A percentile compares a stretch with the other conserved stretches of the same genome.
phyloP scores from a whole-genome alignment of 2,888 invertebrate species.

The Lasioglossum figueresi region DNA sequence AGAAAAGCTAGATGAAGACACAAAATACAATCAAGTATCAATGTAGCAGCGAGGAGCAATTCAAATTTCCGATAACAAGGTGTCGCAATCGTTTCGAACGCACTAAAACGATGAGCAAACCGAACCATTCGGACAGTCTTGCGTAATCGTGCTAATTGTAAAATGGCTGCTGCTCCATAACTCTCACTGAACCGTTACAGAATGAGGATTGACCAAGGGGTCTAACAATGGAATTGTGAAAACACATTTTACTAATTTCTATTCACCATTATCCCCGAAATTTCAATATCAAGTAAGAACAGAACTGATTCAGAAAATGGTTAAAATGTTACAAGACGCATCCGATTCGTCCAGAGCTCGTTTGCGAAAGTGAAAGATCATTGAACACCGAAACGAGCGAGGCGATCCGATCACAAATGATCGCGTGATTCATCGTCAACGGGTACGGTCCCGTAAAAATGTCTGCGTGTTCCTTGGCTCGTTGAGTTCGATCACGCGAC shows the following conservation, averaged over 20 bases:
- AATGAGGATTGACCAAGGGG: background rate
- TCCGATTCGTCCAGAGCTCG: background rate
- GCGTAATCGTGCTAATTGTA: background rate
- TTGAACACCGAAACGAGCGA: background rate
- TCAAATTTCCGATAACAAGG: background rate
- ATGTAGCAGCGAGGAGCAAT: background rate
- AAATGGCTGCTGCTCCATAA: background rate
- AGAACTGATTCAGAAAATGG: background rate
- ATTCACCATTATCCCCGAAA: background rate
- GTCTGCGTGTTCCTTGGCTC: constrained; percentile 39
- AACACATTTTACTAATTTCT: background rate
- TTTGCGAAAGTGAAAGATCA: background rate
- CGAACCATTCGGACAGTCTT: background rate
- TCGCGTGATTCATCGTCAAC: constrained; percentile 22
- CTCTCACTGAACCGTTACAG: background rate
- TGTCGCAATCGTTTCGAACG: background rate
- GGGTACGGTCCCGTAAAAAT: background rate
- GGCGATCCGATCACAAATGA: constrained; percentile 19
- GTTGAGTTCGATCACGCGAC: constrained; percentile 31
- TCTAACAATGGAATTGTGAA: background rate
- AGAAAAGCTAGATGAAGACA: too few species aligned
- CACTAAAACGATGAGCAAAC: background rate
- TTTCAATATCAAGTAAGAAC: background rate
- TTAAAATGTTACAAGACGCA: background rate
- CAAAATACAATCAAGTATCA: background rate